Evolutionary conservation across 2,888 invertebrate species (phyloP).

Genomic region (Stictocephala bisonia): DNA sequence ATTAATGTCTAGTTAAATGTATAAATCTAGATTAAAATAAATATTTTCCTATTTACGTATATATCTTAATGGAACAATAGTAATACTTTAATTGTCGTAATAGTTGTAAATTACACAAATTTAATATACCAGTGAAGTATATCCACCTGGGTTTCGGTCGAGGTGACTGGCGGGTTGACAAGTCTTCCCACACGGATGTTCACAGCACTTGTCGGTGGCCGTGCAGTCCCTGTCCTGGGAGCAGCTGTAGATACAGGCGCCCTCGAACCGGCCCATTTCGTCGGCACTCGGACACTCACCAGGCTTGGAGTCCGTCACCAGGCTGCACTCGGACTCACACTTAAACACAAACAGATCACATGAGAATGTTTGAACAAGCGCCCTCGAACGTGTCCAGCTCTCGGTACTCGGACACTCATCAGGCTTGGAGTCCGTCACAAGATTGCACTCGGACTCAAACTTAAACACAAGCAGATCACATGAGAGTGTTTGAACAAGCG

Average conservation of each 20-base stretch:
- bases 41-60: no score
- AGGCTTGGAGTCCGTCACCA: conserved; percentile 66
- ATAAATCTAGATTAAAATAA: no score
- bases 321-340: conserved; percentile 72
- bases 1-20: no score
- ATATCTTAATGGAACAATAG: no score
- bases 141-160: conserved; percentile 64
- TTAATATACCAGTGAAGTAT: no score
- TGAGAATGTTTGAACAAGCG: no score
- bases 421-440: conserved; percentile 66
- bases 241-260: conserved; percentile 73
- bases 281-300: conserved; percentile 65
- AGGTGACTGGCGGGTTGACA: conserved; percentile 75
- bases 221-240: conserved; percentile 76
- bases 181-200: conserved; percentile 74
- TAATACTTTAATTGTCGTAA: no score
- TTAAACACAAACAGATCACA: no score
- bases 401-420: conserved; percentile 65
- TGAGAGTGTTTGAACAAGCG: no score
- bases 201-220: conserved; percentile 76
- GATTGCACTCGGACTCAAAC: conserved; percentile 72
- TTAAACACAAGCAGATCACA: no score
- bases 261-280: conserved; percentile 66
- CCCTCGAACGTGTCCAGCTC: no score
- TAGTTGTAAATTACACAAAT: no score